Evolutionary conservation across 2,888 invertebrate genomes (phyloP).

Genomic region (Frankliniella intonsa): DNA sequence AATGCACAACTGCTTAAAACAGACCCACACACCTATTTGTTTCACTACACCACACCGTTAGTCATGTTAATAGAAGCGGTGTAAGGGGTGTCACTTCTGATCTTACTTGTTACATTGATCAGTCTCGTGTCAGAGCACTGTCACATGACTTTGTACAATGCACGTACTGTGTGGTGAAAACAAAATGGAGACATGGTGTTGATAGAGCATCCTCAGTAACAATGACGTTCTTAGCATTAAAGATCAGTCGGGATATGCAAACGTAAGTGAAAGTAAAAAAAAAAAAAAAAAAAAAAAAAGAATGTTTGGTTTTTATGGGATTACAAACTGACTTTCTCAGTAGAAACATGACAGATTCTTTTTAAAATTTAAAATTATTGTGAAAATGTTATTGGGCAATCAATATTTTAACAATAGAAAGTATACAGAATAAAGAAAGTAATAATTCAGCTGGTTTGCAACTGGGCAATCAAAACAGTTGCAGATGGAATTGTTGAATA

Average conservation of each 20-base stretch:
- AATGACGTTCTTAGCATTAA: not conserved
- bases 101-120: not conserved
- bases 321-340: not conserved
- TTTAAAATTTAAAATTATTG: not conserved
- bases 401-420: not conserved
- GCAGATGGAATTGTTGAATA: not conserved
- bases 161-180: not conserved
- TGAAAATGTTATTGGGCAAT: not conserved
- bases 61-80: not conserved
- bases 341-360: not conserved
- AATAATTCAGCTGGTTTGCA: not conserved
- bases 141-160: not conserved
- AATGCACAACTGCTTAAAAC: too few relatives aligned
- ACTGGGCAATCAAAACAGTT: not conserved
- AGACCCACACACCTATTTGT: too few relatives aligned
- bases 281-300: not conserved
- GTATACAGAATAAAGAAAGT: not conserved
- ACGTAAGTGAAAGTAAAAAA: not conserved
- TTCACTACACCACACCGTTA: not conserved
- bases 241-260: not conserved
- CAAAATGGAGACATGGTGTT: not conserved
- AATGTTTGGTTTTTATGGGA: not conserved
- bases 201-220: not conserved
- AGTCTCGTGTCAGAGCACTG: not conserved
- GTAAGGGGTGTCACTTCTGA: not conserved